phyloP scores from a whole-genome alignment of 2,113 vertebrate genomes.

The Ceyx margarethae region DNA sequence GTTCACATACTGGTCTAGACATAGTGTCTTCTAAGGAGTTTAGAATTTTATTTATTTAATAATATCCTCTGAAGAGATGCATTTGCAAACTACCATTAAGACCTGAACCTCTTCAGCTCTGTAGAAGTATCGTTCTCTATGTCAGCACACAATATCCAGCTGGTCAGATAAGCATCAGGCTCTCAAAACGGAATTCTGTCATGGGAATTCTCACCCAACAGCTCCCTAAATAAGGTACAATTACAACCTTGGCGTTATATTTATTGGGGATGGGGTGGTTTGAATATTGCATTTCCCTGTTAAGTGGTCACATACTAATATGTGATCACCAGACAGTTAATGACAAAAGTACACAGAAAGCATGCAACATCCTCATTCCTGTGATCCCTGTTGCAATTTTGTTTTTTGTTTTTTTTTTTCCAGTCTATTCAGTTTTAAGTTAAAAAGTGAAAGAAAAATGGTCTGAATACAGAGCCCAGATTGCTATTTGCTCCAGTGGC shows the following conservation, averaged over 20 bases:
- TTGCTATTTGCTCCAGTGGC: not conserved
- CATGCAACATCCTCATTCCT: fast-evolving
- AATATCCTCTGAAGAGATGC: not conserved
- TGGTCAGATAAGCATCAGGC: not conserved
- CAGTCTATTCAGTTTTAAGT: not conserved
- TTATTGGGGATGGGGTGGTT: not conserved
- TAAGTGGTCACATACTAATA: not conserved
- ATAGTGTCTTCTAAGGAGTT: not conserved
- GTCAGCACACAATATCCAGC: not conserved
- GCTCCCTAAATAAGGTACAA: not conserved
- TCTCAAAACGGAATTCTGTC: not conserved
- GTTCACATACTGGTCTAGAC: not conserved
- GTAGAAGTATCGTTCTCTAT: not conserved
- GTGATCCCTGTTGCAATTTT: not conserved
- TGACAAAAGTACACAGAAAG: not conserved
- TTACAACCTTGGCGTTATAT: not conserved
- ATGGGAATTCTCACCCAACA: not conserved
- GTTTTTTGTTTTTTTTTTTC: not conserved
- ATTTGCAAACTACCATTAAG: not conserved
- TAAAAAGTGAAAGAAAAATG: not conserved
- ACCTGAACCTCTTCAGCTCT: not conserved
- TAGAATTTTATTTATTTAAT: not conserved
- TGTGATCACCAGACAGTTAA: not conserved
- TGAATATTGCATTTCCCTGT: not conserved
- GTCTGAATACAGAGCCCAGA: not conserved